These are phyloP conservation scores for Harlomillsia oculata DNA, from an alignment of 1,140 invertebrate species.

Conservation along the genomic window DNA sequence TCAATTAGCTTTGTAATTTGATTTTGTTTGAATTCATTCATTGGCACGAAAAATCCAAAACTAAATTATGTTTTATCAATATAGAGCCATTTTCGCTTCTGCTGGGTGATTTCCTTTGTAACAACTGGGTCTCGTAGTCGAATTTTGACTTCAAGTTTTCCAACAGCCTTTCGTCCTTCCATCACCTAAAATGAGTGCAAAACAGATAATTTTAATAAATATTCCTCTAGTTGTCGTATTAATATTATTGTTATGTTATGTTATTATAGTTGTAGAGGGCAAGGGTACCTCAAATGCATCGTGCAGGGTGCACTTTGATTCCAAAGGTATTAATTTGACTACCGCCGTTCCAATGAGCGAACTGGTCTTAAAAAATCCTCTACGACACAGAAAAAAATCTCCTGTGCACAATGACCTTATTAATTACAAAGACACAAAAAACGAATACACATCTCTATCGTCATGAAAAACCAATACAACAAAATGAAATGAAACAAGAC, in stretches of 20 bases:
- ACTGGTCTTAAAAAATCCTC: slow-evolving; percentile 80
- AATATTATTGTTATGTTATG: not conserved
- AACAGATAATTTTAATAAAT: not conserved
- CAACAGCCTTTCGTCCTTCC: slow-evolving; percentile 76
- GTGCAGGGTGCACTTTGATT: slow-evolving; percentile 76
- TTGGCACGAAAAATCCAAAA: too few relatives aligned
- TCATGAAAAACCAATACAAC: not conserved
- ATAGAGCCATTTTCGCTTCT: slow-evolving; percentile 86
- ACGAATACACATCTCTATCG: not conserved
- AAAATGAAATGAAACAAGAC: not conserved
- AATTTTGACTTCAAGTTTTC: slow-evolving; percentile 83
- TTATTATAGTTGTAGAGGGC: not conserved
- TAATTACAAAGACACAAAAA: not conserved
- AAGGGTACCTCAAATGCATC: slow-evolving; percentile 66
- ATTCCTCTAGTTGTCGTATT: not conserved
- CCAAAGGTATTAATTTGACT: slow-evolving; percentile 73
- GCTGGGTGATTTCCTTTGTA: slow-evolving; percentile 78
- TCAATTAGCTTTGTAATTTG: too few relatives aligned
- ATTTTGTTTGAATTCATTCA: too few relatives aligned
- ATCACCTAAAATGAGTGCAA: slow-evolving; percentile 56
- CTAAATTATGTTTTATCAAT: slow-evolving; percentile 39
- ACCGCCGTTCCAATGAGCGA: slow-evolving; percentile 70
- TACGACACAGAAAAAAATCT: slow-evolving; percentile 41
- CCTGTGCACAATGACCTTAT: slow-evolving; percentile 12
- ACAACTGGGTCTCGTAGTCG: slow-evolving; percentile 82